Percentiles rank a stretch among this genome's conserved stretches.
phyloP scores from a whole-genome alignment of 2,113 vertebrate genomes.

The Gracilinanus agilis region DNA sequence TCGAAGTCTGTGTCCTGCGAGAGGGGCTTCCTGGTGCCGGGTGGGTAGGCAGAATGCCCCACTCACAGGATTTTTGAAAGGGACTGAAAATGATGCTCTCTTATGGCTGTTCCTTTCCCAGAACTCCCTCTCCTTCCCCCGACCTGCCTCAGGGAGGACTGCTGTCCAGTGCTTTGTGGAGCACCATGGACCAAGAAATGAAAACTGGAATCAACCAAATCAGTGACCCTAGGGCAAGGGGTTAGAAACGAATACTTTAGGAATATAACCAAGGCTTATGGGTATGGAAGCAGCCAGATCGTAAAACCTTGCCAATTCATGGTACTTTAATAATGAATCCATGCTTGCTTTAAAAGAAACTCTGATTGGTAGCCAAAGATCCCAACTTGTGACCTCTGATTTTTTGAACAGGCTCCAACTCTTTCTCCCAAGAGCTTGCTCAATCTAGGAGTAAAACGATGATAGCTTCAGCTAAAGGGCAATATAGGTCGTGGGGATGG shows the following conservation, averaged over 20 bases:
- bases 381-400: conserved; percentile 59
- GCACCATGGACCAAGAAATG: neutral
- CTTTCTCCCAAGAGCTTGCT: conserved; percentile 62
- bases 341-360: conserved; percentile 78
- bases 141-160: neutral
- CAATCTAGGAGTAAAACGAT: conserved; percentile 6
- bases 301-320: conserved; percentile 72
- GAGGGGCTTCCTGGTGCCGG: neutral
- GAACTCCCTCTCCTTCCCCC: neutral
- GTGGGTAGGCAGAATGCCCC: neutral
- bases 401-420: conserved; percentile 40
- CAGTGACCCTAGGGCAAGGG: conserved; percentile 56
- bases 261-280: conserved; percentile 80
- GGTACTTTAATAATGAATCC: conserved; percentile 77
- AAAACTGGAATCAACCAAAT: conserved; percentile 11
- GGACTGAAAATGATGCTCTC: neutral
- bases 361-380: conserved; percentile 66
- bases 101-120: neutral
- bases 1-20: neutral
- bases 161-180: conserved; percentile 19
- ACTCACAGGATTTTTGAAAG: neutral
- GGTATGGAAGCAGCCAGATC: conserved; percentile 66
- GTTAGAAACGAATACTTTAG: conserved; percentile 86
- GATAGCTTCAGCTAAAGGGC: conserved; percentile 38
- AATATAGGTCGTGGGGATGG: conserved; percentile 29